Base-by-base conservation (phyloP, 2,797 vertebrate species). In the Microctenopoma lineatum region DNA sequence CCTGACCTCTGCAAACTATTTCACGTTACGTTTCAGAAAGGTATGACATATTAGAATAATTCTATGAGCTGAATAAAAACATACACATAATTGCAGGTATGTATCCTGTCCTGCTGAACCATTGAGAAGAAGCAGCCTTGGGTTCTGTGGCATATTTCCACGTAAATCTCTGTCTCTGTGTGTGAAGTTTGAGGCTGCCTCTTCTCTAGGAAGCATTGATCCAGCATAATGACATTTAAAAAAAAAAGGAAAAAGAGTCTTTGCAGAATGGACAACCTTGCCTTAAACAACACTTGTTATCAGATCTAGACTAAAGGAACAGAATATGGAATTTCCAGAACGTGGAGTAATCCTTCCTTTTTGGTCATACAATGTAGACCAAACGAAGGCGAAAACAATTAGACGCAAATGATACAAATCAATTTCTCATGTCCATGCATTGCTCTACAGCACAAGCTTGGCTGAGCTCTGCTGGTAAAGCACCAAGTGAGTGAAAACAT, bases 351-450 rank as follows among this genome's bases (percentile, higher is more conserved):
- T 85, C 68, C 70, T 53, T 73, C 57, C 62, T 39, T 3, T 51
- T 69, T 69, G 46, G 55, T 78, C 61, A 52, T 59, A 64, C 41
- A 63, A 75, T 60, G 66, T 79, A 62, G 58, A 77, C 29, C 74
- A 75, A 83, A 82, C 88, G 68, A 54, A 42, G 47, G 61, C 60
- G 61, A 77, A 82, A 86, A 21, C 76, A 47, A 87, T 89, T 87
- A 82, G 61, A 66, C 55, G 63, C 75, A 74, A 75, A 80, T 85
- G 78, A 85, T 85, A 86, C 77, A 84, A 90, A 91, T 90, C 81
- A 73, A 86, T 90, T 87, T 87, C 79, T 71, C 66, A 73, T 71
- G 65, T 87, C 84, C 89, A 88, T 66, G 90, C 81, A 75, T 86
- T 77, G 70, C 50, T 88, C 86, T 81, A 87, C 84, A 86, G 80